Evolutionary conservation across 2,888 invertebrate genomes (phyloP).

Genomic region (Phyto melanocephala): DNA sequence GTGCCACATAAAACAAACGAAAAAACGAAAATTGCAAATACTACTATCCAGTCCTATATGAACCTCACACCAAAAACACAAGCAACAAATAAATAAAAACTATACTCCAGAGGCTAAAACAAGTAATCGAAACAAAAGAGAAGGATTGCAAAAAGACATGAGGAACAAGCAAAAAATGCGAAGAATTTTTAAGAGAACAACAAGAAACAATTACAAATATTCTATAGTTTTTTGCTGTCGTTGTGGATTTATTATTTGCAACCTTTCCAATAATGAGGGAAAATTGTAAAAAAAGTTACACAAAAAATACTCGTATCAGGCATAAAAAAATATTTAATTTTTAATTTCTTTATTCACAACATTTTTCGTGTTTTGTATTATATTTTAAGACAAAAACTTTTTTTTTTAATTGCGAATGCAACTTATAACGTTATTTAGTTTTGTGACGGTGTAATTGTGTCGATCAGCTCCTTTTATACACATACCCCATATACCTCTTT

Average conservation of each 20-base stretch:
- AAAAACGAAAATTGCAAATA: background rate
- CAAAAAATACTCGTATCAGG: too few species aligned
- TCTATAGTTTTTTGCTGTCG: background rate
- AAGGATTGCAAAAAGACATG: background rate
- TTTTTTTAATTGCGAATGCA: too few species aligned
- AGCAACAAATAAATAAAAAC: constrained; percentile 52
- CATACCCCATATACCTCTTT: too few species aligned
- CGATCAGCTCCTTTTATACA: too few species aligned
- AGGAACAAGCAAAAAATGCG: background rate
- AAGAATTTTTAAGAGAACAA: constrained; percentile 1
- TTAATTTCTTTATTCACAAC: too few species aligned
- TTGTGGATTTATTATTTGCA: too few species aligned
- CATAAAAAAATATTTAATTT: too few species aligned
- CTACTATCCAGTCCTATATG: constrained; percentile 3
- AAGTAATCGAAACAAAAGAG: constrained; percentile 16
- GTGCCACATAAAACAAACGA: background rate
- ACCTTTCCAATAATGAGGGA: background rate
- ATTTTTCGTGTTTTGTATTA: too few species aligned
- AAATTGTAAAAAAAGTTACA: constrained; percentile 3
- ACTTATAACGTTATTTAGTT: too few species aligned
- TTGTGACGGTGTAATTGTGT: too few species aligned
- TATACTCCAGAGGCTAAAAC: constrained; percentile 44
- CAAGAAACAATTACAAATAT: background rate
- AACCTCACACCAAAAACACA: constrained; percentile 33
- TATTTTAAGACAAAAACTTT: too few species aligned